Evolutionary conservation across 2,797 vertebrate genomes (phyloP).

Genomic region (Helicolenus hilgendorfi): DNA sequence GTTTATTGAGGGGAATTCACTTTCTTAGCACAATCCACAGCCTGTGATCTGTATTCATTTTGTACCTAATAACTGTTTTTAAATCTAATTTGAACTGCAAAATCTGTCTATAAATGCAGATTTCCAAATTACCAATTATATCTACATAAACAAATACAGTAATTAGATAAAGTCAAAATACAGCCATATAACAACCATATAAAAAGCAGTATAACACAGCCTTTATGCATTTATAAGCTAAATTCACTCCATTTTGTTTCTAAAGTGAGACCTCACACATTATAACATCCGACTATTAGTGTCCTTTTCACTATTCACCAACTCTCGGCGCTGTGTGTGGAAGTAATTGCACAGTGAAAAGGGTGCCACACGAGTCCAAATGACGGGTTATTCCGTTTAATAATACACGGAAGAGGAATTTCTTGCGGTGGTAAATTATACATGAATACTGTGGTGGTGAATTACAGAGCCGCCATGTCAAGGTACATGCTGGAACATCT

Average conservation of each 20-base stretch:
- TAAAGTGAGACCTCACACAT: neutral
- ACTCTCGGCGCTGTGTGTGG: neutral
- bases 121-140: neutral
- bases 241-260: neutral
- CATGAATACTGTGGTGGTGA: slow-evolving; percentile 68
- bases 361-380: slow-evolving; percentile 51
- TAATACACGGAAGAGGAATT: slow-evolving; percentile 77
- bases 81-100: neutral
- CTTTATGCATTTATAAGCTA: neutral
- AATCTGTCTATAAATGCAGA: neutral
- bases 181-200: neutral
- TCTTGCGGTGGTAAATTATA: slow-evolving; percentile 80
- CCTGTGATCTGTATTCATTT: neutral
- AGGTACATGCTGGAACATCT: slow-evolving; percentile 74
- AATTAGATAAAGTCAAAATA: neutral
- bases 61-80: neutral
- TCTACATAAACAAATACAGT: neutral
- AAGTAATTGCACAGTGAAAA: slow-evolving; percentile 40
- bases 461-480: slow-evolving; percentile 68
- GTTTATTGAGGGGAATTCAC: neutral
- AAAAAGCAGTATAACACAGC: no score
- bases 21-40: neutral
- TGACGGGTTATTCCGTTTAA: slow-evolving; percentile 78
- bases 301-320: neutral
- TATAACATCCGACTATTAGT: neutral